Evolutionary conservation across 2,797 vertebrate genomes (phyloP).

Genomic region (Sus cebifrons): DNA sequence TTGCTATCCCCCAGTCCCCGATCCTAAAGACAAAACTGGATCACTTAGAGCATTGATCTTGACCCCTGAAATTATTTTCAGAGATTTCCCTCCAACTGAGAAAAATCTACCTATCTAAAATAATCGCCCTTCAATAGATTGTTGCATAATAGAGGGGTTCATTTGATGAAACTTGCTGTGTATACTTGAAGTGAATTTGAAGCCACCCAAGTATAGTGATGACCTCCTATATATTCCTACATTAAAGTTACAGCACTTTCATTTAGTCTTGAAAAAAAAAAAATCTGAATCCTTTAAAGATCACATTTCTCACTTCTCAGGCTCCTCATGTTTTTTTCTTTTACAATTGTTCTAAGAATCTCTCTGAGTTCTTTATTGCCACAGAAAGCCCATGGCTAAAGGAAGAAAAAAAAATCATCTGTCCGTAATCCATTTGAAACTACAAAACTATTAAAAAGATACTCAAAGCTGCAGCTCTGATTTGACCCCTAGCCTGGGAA

Average conservation of each 20-base stretch:
- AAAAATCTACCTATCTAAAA: constrained; percentile 69
- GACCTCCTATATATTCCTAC: not conserved
- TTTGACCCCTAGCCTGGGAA: too few relatives aligned
- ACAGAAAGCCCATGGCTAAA: not conserved
- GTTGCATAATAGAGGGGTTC: constrained; percentile 61
- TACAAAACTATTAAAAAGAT: not conserved
- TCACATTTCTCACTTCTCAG: not conserved
- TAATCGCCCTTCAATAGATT: constrained; percentile 56
- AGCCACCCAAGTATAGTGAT: not conserved
- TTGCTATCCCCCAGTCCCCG: not conserved
- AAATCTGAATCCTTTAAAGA: not conserved
- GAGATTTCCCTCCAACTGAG: constrained; percentile 66
- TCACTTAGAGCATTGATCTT: constrained; percentile 38
- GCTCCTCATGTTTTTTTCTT: constrained; percentile 14
- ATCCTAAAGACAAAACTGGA: constrained; percentile 41
- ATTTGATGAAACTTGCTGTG: constrained; percentile 57
- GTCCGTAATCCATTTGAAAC: constrained; percentile 24
- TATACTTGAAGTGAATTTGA: not conserved
- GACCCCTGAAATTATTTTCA: constrained; percentile 75
- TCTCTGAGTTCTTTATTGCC: constrained; percentile 23
- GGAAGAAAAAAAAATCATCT: not conserved
- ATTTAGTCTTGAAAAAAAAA: constrained; percentile 45
- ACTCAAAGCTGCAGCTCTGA: not conserved
- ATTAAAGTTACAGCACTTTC: constrained; percentile 58
- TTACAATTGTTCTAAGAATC: constrained; percentile 40